A percentile compares a stretch with the other conserved stretches of the same genome.
These are phyloP conservation scores for Octodonta nipae DNA, from an alignment of 2,888 invertebrate genomes.

Conservation along the genomic window DNA sequence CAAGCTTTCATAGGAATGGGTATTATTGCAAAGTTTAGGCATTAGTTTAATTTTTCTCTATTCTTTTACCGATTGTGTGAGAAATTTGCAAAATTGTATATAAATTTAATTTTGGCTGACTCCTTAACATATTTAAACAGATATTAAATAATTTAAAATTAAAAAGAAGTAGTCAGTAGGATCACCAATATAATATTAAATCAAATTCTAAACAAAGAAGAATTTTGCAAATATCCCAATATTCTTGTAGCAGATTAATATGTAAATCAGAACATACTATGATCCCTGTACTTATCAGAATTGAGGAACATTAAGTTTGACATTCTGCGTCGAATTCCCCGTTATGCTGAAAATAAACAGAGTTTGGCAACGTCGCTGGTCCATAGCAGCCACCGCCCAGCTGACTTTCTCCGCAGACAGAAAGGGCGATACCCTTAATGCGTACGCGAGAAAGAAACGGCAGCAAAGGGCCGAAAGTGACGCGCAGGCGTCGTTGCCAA, in stretches of 20 bases:
- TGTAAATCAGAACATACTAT: not conserved
- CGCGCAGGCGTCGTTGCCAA: conserved; percentile 35
- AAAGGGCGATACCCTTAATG: conserved; percentile 27
- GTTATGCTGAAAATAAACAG: no score
- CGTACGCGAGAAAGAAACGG: conserved; percentile 19
- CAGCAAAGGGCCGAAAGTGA: conserved; percentile 14
- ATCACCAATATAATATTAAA: no score
- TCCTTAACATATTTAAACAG: no score
- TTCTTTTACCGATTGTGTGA: no score
- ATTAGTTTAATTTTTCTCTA: no score
- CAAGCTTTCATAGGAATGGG: no score
- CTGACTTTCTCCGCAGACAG: conserved; percentile 33
- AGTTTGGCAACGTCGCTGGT: conserved; percentile 24
- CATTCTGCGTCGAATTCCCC: not conserved
- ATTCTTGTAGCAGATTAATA: not conserved
- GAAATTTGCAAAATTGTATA: no score
- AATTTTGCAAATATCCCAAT: conserved; percentile 1
- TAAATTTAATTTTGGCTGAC: no score
- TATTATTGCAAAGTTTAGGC: no score
- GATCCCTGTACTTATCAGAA: not conserved
- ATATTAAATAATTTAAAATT: no score
- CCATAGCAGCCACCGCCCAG: conserved; percentile 41
- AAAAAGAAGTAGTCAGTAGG: no score
- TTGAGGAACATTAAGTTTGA: not conserved
- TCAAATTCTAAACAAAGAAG: no score